Conservation (phyloP, 2,797 vertebrate species). For the Thamnophis elegans region DNA sequence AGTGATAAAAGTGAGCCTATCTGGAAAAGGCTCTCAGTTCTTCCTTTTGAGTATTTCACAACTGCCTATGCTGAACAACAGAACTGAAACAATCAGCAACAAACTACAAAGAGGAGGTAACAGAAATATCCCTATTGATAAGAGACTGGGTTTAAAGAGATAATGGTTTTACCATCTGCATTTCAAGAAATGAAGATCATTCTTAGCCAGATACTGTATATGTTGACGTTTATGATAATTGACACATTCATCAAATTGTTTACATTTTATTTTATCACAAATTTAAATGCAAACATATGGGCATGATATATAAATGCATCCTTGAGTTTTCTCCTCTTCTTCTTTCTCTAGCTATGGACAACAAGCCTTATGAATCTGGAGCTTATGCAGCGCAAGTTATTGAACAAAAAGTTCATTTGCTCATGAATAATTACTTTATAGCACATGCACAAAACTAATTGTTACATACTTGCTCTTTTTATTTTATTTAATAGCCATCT, state of each 20-base stretch:
- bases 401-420: slow-evolving; percentile 45
- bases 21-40: background rate
- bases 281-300: background rate
- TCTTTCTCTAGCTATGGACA: slow-evolving; percentile 31
- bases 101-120: background rate
- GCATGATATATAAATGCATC: slow-evolving; percentile 31
- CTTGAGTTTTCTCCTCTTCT: slow-evolving; percentile 34
- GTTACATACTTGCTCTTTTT: slow-evolving; percentile 21
- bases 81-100: background rate
- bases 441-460: slow-evolving; percentile 42
- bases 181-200: slow-evolving; percentile 22
- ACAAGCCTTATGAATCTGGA: slow-evolving; percentile 36
- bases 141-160: background rate
- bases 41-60: background rate
- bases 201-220: slow-evolving; percentile 15
- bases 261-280: slow-evolving; percentile 1
- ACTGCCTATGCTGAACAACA: background rate
- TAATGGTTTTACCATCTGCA: background rate
- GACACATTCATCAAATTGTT: background rate
- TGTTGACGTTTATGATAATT: background rate
- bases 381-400: slow-evolving; percentile 28
- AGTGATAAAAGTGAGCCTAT: background rate
- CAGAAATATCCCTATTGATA: slow-evolving; percentile 6
- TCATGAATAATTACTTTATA: slow-evolving; percentile 56
- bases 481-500: slow-evolving; percentile 46